These are phyloP conservation scores for Phocides pigmalion DNA, from an alignment of 1,140 invertebrate genomes.

Conservation along the genomic window DNA sequence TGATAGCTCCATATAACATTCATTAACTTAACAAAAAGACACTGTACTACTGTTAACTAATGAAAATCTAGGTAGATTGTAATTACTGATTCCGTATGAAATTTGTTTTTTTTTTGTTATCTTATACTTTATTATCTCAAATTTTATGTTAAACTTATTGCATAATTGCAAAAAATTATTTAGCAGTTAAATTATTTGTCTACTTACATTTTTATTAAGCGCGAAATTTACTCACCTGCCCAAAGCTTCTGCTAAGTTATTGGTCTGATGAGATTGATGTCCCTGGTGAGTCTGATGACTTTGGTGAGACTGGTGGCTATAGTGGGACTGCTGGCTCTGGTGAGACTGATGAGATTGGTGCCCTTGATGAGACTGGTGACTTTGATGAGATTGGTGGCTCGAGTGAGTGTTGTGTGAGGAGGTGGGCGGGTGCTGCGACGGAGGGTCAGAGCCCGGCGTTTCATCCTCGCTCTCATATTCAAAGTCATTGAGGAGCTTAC, in stretches of 20 bases:
- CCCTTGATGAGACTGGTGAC: constrained; percentile 22
- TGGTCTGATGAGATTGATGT: constrained; percentile 25
- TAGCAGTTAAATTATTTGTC: too few relatives aligned
- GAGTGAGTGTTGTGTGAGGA: constrained; percentile 33
- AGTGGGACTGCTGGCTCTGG: constrained; percentile 31
- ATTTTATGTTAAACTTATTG: too few relatives aligned
- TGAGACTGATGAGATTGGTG: constrained; percentile 39
- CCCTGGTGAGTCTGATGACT: constrained; percentile 19
- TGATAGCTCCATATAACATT: too few relatives aligned
- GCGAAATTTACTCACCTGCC: constrained; percentile 61
- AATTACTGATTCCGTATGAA: too few relatives aligned
- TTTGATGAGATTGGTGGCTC: constrained; percentile 30
- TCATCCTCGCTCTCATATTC: constrained; percentile 82
- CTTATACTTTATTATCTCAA: too few relatives aligned
- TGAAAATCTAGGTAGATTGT: too few relatives aligned
- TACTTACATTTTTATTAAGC: too few relatives aligned
- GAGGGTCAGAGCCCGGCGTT: constrained; percentile 36
- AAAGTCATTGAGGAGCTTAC: constrained; percentile 79
- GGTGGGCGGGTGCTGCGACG: constrained; percentile 37
- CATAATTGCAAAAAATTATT: too few relatives aligned
- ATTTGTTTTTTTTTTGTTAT: too few relatives aligned
- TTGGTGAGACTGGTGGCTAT: constrained; percentile 9
- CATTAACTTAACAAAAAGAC: too few relatives aligned
- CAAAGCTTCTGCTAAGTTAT: constrained; percentile 69
- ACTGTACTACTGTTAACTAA: too few relatives aligned